phyloP scores from a whole-genome alignment of 2,797 vertebrate species.

The Melopsittacus undulatus region DNA sequence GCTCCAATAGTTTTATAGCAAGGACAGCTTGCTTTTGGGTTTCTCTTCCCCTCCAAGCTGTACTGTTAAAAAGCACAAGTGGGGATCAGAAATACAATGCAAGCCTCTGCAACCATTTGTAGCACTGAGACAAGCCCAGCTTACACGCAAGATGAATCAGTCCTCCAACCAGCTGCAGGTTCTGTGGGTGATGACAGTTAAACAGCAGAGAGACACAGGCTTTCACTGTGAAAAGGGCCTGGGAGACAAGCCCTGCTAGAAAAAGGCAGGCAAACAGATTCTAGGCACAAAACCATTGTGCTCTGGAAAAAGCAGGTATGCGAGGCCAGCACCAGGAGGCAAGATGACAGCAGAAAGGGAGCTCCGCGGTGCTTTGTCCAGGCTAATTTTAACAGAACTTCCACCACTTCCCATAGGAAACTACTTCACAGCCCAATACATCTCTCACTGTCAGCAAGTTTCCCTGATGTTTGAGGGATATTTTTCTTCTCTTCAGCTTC shows the following conservation, averaged over 20 bases:
- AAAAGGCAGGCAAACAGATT: not conserved
- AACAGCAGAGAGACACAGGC: rapidly evolving
- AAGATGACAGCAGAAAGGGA: not conserved
- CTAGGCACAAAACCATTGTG: not conserved
- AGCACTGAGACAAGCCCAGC: not conserved
- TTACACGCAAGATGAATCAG: not conserved
- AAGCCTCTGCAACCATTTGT: not conserved
- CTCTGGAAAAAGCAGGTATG: not conserved
- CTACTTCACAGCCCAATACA: conserved; percentile 59
- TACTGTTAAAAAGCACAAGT: not conserved
- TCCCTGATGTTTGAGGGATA: conserved; percentile 31
- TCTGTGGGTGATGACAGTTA: not conserved
- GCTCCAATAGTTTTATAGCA: not conserved
- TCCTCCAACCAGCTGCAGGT: not conserved
- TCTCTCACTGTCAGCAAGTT: conserved; percentile 65
- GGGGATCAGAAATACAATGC: not conserved
- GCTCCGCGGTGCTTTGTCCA: not conserved
- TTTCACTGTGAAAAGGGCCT: not conserved
- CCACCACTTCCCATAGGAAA: conserved; percentile 68
- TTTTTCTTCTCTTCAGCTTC: conserved; percentile 40
- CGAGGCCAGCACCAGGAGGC: not conserved
- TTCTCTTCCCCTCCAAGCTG: not conserved
- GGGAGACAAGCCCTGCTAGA: not conserved
- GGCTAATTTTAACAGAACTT: conserved; percentile 66
- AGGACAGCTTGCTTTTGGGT: not conserved